Evolutionary conservation across 2,113 vertebrate species (phyloP), one percentile per base, ranked within the genome.

Genomic region (Mastomys natalensis): DNA sequence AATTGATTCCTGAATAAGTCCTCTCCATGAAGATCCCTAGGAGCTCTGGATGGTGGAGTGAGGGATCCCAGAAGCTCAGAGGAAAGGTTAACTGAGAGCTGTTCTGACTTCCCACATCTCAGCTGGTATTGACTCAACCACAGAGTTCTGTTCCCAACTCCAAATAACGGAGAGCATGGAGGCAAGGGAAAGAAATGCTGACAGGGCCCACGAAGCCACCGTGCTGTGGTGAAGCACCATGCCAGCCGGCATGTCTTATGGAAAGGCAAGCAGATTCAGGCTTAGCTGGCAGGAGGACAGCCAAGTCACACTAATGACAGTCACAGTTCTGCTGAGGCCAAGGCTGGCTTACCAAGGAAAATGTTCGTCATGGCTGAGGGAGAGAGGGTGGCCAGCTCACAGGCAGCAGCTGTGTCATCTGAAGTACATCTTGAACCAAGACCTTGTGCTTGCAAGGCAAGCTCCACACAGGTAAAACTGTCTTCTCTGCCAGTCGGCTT

Each of bases 291-390:
- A 51, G 0, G 0, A 40, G 26, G 6, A 29, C 13, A 58, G 95
- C 98, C 98, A 98, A 98, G 90, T 98, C 98, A 93, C 96, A 95
- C 0, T 95, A 90, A 90, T 85, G 51, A 96, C 93, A 66, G 88
- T 74, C 91, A 85, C 96, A 82, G 43, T 0, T 0, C 74, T 78
- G 77, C 93, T 72, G 91, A 91, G 80, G 37, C 4, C 3, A 73
- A 16, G 58, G 58, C 80, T 87, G 53, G 94, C 90, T 90, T 0
- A 48, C 73, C 34, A 55, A 45, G 77, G 89, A 64, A 40, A 55
- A 2, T 0, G 31, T 19, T 73, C 40, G 12, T 48, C 3, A 53
- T 2, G 74, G 87, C 95, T n/a, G 9, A 26, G 53, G 64, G 72
- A 24, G n/a, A 0, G 16, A 37, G 0, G 34, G 0, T 26, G 72